Base-by-base conservation (phyloP, 2,888 invertebrate genomes). In the Xestoiulus laeticollis region DNA sequence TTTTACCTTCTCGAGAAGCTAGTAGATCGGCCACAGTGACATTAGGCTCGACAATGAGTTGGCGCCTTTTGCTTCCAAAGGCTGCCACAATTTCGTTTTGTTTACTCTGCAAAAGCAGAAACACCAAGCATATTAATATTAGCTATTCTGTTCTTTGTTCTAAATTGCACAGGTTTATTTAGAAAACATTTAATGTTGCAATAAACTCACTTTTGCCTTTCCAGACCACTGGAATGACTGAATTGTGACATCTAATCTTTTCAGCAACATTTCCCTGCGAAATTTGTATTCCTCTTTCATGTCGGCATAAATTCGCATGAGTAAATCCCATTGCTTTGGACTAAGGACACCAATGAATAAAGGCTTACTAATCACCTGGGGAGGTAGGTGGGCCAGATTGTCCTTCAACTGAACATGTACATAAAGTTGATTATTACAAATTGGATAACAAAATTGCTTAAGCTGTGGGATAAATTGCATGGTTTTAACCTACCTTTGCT, bases 161-260 rank as follows among this genome's bases (percentile, higher is more conserved):
- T 38, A 38, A 8, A 38, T 38, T 38, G 8, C 8, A 5, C 0
- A 38, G 8, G 8, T 38, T 38, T 8, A 38, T 38, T 8, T 8
- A 48, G 26, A 26, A 32, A 32, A 4, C 14, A 33, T 14, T n/a
- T n/a, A n/a, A n/a, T n/a, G n/a, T 84, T 22, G n/a, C 84, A n/a
- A 85, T 85, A 84, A 84, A 87, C 87, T 90, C 91, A 96, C 97
- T 94, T 97, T 92, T n/a, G 92, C 91, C 89, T 91, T 91, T 53
- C 92, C 92, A n/a, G 92, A 92, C 93, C 93, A 94, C 89, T 92
- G 95, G 92, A 99, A 99, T 87, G 99, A 99, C 92, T 98, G 97
- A 90, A 99, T 95, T 0, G 99, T 99, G 89, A 98, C 98, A 92
- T 99, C 99, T 53, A 99, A 93, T 86, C 99, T 94, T 87, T 97